Conservation (phyloP, 1,140 invertebrate genomes). For the Contarinia nasturtii region DNA sequence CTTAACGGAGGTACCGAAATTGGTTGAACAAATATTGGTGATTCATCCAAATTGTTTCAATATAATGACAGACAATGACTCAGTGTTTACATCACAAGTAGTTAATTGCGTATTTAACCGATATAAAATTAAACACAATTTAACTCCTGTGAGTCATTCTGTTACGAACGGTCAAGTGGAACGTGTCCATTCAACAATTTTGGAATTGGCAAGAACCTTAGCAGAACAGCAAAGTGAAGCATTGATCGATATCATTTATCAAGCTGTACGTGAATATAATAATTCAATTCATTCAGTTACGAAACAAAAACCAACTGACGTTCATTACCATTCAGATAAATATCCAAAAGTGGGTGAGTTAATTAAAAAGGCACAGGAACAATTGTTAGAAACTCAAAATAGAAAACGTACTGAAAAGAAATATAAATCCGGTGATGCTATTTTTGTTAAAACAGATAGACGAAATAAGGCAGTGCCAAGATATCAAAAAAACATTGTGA, state of each 20-base stretch:
- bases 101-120: constrained; percentile 3
- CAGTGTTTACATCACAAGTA: constrained; percentile 1
- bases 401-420: too few relatives aligned
- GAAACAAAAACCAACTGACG: not conserved
- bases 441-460: too few relatives aligned
- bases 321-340: not conserved
- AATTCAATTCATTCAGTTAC: constrained; percentile 7
- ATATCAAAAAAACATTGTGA: too few relatives aligned
- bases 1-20: constrained; percentile 5
- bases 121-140: constrained; percentile 4
- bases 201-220: constrained; percentile 6
- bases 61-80: constrained; percentile 6
- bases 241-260: constrained; percentile 5
- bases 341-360: too few relatives aligned
- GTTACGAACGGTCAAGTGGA: constrained; percentile 8
- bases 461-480: too few relatives aligned
- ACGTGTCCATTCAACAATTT: constrained; percentile 9
- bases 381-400: too few relatives aligned
- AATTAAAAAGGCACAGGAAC: too few relatives aligned
- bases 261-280: constrained; percentile 7
- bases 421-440: too few relatives aligned
- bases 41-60: constrained; percentile 2
- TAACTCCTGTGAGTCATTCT: constrained; percentile 5
- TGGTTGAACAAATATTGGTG: constrained; percentile 3
- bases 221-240: constrained; percentile 1